A percentile compares a stretch with the other conserved stretches of the same genome.
Evolutionary conservation across 2,797 vertebrate species (phyloP).

Genomic region (Rhynchotus rufescens): DNA sequence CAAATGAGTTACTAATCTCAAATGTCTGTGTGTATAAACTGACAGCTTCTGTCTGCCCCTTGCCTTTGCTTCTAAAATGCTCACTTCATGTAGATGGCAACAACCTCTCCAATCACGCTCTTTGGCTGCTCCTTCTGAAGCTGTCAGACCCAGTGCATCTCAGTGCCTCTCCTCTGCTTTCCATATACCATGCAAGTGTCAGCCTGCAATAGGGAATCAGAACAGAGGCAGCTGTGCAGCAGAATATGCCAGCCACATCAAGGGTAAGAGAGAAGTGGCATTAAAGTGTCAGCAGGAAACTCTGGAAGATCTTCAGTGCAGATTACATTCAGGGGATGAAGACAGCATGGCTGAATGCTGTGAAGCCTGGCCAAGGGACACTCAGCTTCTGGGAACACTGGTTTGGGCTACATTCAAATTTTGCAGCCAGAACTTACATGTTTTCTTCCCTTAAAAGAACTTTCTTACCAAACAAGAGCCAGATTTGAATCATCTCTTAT

Average conservation of each 20-base stretch:
- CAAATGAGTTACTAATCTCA: conserved; percentile 65
- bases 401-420: background rate
- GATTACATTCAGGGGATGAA: background rate
- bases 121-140: conserved; percentile 51
- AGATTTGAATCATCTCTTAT: background rate
- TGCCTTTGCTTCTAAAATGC: conserved; percentile 41
- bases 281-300: conserved; percentile 31
- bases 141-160: conserved; percentile 45
- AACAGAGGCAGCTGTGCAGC: conserved; percentile 40
- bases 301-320: conserved; percentile 22
- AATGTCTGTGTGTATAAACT: conserved; percentile 8
- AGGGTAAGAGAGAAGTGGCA: background rate
- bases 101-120: conserved; percentile 22
- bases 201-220: conserved; percentile 14
- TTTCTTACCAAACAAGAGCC: background rate
- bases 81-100: conserved; percentile 41
- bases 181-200: conserved; percentile 8
- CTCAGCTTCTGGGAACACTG: background rate
- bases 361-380: background rate
- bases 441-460: background rate
- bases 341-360: background rate
- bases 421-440: background rate
- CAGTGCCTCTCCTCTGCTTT: conserved; percentile 27
- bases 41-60: conserved; percentile 60
- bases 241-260: conserved; percentile 38